phyloP scores from a whole-genome alignment of 2,888 invertebrate species.

The Pristionchus fissidentatus region DNA sequence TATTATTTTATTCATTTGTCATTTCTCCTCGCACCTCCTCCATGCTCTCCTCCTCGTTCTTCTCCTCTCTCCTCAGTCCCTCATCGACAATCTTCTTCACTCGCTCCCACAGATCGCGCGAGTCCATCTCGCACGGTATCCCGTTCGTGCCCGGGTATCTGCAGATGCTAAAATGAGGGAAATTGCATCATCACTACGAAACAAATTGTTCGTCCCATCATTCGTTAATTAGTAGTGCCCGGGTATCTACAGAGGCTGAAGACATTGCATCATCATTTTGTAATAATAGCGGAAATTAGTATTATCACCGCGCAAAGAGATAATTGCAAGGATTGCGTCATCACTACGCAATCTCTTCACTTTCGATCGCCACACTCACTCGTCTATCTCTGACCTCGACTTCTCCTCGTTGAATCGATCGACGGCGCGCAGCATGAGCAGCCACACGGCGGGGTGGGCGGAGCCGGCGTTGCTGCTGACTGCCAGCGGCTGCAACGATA shows the following conservation, averaged over 20 bases:
- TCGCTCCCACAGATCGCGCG: conserved; percentile 60
- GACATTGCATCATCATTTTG: background rate
- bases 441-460: conserved; percentile 79
- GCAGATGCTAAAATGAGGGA: background rate
- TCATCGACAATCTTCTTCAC: conserved; percentile 58
- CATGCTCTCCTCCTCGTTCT: conserved; percentile 12
- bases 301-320: background rate
- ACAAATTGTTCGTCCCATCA: background rate
- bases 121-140: conserved; percentile 64
- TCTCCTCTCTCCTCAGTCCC: background rate
- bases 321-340: background rate
- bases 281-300: background rate
- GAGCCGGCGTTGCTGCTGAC: conserved; percentile 42
- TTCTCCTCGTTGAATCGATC: conserved; percentile 91
- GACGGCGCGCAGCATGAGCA: conserved; percentile 90
- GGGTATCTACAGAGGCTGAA: background rate
- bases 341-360: background rate
- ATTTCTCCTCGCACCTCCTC: conserved; percentile 13
- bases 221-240: background rate
- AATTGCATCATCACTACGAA: background rate
- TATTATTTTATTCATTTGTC: too few relatives aligned
- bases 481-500: background rate
- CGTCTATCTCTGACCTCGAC: conserved; percentile 77
- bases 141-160: conserved; percentile 72
- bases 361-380: background rate